Conservation (phyloP, 2,888 invertebrate species). For the Chaetoderma sp. region DNA sequence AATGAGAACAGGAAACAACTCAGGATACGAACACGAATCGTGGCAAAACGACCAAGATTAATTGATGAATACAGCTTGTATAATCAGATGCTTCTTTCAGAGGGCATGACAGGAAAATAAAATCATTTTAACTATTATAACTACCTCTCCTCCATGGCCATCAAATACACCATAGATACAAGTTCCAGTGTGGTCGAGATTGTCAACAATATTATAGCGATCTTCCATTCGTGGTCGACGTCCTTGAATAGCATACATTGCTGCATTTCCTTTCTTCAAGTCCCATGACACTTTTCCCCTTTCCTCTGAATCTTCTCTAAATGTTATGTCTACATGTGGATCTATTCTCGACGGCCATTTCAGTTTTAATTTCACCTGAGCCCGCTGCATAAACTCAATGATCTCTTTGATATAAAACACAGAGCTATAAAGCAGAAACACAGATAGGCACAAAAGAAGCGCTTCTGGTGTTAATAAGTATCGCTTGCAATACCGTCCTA, state of each 20-base stretch:
- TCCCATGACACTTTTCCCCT: slow-evolving; percentile 76
- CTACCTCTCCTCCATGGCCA: slow-evolving; percentile 91
- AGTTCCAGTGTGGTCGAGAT: slow-evolving; percentile 86
- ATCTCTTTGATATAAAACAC: slow-evolving; percentile 47
- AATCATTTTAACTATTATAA: too few species aligned
- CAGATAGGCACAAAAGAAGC: slow-evolving; percentile 42
- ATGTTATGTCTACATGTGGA: too few species aligned
- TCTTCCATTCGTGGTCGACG: slow-evolving; percentile 94
- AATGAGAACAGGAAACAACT: too few species aligned
- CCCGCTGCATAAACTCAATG: slow-evolving; percentile 41
- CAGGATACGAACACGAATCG: too few species aligned
- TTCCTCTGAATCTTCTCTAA: slow-evolving; percentile 15
- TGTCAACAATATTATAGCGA: slow-evolving; percentile 88
- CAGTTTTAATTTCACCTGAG: slow-evolving; percentile 36
- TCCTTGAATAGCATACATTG: slow-evolving; percentile 91
- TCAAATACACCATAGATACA: slow-evolving; percentile 93
- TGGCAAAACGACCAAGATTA: too few species aligned
- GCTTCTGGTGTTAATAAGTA: slow-evolving; percentile 54
- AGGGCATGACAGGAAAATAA: too few species aligned
- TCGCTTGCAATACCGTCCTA: slow-evolving; percentile 43
- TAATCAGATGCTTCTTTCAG: too few species aligned
- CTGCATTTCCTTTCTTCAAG: slow-evolving; percentile 80
- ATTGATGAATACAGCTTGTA: too few species aligned
- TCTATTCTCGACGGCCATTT: too few species aligned
- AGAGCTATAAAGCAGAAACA: slow-evolving; percentile 51